These are phyloP conservation scores for Aspidiotus destructor DNA, from an alignment of 2,888 invertebrate genomes.

Conservation along the genomic window DNA sequence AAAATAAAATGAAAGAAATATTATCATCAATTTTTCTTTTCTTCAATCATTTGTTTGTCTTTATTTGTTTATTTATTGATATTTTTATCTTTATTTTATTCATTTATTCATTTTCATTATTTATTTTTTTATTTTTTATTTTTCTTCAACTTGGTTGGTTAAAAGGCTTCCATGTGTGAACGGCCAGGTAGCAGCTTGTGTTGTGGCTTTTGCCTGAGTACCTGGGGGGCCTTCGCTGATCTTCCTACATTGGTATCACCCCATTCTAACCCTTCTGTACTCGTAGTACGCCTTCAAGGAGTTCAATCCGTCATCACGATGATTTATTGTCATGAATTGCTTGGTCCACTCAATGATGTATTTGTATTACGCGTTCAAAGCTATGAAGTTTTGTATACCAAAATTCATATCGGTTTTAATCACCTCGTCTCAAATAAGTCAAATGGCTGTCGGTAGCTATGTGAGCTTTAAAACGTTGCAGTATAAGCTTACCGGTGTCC, in stretches of 20 bases:
- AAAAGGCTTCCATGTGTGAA: no score
- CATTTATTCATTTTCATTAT: no score
- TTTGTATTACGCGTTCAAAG: slow-evolving; percentile 75
- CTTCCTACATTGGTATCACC: slow-evolving; percentile 95
- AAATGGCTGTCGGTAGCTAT: slow-evolving; percentile 89
- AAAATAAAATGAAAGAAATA: no score
- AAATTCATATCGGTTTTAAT: slow-evolving; percentile 78
- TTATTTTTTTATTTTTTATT: no score
- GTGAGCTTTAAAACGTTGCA: slow-evolving; percentile 84
- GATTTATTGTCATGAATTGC: slow-evolving; percentile 93
- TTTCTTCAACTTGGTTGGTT: no score
- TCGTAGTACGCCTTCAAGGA: slow-evolving; percentile 88
- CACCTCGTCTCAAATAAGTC: slow-evolving; percentile 79
- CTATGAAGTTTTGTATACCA: slow-evolving; percentile 77
- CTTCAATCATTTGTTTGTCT: no score
- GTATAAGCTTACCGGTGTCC: slow-evolving; percentile 52
- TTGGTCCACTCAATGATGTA: slow-evolving; percentile 88
- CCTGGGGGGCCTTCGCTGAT: no score
- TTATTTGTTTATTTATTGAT: no score
- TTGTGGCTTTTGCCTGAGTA: no score
- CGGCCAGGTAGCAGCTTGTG: no score
- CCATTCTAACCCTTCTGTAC: slow-evolving; percentile 87
- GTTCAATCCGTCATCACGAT: slow-evolving; percentile 78
- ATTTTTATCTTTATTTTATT: no score
- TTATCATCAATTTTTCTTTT: no score